Conservation (phyloP, 2,113 vertebrate species). For the Seriola quinqueradiata region DNA sequence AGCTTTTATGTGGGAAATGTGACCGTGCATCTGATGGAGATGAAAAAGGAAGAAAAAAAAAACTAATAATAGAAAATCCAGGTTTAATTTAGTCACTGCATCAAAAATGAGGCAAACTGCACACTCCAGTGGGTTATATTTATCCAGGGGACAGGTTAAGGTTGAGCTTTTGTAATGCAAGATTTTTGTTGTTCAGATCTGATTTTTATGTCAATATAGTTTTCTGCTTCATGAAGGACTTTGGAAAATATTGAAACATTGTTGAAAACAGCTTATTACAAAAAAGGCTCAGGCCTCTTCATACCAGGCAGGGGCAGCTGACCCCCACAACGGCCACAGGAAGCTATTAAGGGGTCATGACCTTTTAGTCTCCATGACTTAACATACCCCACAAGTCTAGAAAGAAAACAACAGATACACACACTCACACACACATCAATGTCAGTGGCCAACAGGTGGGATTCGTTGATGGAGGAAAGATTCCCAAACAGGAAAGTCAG, state of each 20-base stretch:
- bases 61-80: slow-evolving; percentile 19
- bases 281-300: slow-evolving; percentile 19
- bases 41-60: neutral
- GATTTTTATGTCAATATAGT: neutral
- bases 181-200: neutral
- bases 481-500: slow-evolving; percentile 23
- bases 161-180: neutral
- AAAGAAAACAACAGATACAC: slow-evolving; percentile 42
- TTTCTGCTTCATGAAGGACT: neutral
- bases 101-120: neutral
- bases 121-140: neutral
- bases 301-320: slow-evolving; percentile 52
- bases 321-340: slow-evolving; percentile 19
- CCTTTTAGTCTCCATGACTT: slow-evolving; percentile 50
- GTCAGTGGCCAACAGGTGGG: slow-evolving; percentile 47
- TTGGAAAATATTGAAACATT: neutral
- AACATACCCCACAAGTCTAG: slow-evolving; percentile 40
- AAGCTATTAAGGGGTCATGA: slow-evolving; percentile 45
- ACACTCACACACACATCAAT: neutral
- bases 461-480: slow-evolving; percentile 23
- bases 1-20: slow-evolving; percentile 44
- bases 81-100: slow-evolving; percentile 9
- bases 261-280: neutral
- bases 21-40: slow-evolving; percentile 20
- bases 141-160: neutral